These are phyloP conservation scores for Caenorhabditis japonica DNA, from an alignment of 2,888 invertebrate genomes.

Conservation along the genomic window DNA sequence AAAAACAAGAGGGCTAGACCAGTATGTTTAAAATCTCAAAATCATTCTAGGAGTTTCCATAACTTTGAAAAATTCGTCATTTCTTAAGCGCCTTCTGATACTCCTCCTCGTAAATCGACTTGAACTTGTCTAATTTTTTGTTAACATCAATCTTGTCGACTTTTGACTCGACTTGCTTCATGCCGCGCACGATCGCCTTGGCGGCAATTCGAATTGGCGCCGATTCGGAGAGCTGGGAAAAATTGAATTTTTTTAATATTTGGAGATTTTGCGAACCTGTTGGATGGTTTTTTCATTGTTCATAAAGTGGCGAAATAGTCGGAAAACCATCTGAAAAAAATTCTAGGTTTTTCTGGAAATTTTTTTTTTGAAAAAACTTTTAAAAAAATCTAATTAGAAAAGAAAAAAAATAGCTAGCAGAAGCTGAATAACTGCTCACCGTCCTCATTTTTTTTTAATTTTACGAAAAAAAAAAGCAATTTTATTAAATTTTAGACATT, in stretches of 20 bases:
- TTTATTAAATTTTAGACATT: no score
- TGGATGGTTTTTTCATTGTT: conserved; percentile 62
- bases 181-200: conserved; percentile 59
- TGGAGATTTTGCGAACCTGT: conserved; percentile 45
- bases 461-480: no score
- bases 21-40: no score
- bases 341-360: conserved; percentile 15
- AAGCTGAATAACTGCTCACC: no score
- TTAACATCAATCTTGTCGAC: conserved; percentile 47
- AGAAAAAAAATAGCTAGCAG: background rate
- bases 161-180: conserved; percentile 56
- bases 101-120: conserved; percentile 59
- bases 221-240: conserved; percentile 58
- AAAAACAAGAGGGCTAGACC: no score
- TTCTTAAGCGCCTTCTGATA: conserved; percentile 63
- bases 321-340: conserved; percentile 41
- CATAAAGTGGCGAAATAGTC: conserved; percentile 54
- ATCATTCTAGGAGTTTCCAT: no score
- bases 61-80: no score
- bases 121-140: conserved; percentile 50
- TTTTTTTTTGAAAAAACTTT: conserved; percentile 1
- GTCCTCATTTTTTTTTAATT: no score
- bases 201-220: conserved; percentile 57
- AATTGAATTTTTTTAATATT: conserved; percentile 1
- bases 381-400: background rate